phyloP scores from a whole-genome alignment of 2,888 invertebrate species.

The Protula sp. region DNA sequence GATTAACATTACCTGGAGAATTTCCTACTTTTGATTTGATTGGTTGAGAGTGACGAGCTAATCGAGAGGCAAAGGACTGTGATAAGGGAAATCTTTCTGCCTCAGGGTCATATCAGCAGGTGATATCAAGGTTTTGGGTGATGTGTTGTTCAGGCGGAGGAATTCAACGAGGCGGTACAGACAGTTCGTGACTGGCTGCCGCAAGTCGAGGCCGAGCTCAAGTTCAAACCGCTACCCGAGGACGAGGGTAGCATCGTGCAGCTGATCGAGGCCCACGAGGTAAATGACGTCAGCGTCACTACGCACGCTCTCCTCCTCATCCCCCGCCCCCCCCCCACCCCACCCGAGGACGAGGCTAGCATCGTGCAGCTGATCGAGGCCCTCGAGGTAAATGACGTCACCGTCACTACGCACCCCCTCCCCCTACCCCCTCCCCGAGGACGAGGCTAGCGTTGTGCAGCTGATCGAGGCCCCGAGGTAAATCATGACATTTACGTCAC shows the following conservation, averaged over 20 bases:
- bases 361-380: conserved; percentile 50
- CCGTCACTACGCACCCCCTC: neutral
- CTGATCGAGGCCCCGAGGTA: conserved; percentile 41
- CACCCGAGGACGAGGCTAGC: conserved; percentile 49
- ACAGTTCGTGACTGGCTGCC: conserved; percentile 51
- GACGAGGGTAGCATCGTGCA: conserved; percentile 49
- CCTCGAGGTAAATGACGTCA: conserved; percentile 41
- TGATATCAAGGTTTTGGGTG: too few species aligned
- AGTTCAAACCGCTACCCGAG: conserved; percentile 48
- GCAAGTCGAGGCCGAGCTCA: conserved; percentile 49
- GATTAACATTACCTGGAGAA: too few species aligned
- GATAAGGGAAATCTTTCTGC: too few species aligned
- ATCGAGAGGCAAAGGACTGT: too few species aligned
- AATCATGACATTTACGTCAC: neutral
- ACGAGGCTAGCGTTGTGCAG: conserved; percentile 47
- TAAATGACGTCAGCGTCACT: conserved; percentile 20
- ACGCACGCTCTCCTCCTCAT: too few species aligned
- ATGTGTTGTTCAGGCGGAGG: conserved; percentile 50
- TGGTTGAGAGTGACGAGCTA: too few species aligned
- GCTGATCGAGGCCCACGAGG: conserved; percentile 51
- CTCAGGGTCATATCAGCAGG: too few species aligned
- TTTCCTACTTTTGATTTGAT: too few species aligned
- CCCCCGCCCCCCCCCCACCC: too few species aligned
- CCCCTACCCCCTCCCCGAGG: conserved; percentile 39
- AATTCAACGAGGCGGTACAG: conserved; percentile 50